Evolutionary conservation across 2,888 invertebrate genomes (phyloP).

Genomic region (Callimorpha dominula): DNA sequence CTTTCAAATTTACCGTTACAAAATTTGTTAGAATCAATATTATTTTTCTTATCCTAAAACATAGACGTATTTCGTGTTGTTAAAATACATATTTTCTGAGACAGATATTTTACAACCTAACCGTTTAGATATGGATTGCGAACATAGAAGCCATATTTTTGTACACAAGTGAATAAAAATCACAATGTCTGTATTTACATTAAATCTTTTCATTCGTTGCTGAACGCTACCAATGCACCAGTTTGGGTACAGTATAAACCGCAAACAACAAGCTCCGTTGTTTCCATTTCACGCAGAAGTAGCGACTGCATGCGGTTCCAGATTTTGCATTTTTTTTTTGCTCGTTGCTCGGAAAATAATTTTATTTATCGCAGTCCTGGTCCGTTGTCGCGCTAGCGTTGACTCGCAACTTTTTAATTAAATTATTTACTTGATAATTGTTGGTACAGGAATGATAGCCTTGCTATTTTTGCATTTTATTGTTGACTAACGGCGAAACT

Average conservation of each 20-base stretch:
- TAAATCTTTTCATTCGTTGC: slow-evolving; percentile 39
- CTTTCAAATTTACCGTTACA: neutral
- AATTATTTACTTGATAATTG: slow-evolving; percentile 79
- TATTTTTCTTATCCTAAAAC: neutral
- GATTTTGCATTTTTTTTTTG: slow-evolving; percentile 52
- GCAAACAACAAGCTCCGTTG: slow-evolving; percentile 54
- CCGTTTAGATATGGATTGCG: neutral
- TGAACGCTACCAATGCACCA: slow-evolving; percentile 42
- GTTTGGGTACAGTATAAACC: slow-evolving; percentile 53
- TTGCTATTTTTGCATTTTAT: slow-evolving; percentile 42
- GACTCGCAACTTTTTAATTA: slow-evolving; percentile 77
- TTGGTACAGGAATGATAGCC: slow-evolving; percentile 53
- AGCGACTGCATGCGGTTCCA: slow-evolving; percentile 47
- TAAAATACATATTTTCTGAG: neutral
- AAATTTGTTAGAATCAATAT: too few species aligned
- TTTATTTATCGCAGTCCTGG: slow-evolving; percentile 78
- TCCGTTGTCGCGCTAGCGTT: slow-evolving; percentile 63
- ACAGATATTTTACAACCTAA: neutral
- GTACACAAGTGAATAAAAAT: slow-evolving; percentile 40
- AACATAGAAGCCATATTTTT: slow-evolving; percentile 33
- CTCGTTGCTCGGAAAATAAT: slow-evolving; percentile 66
- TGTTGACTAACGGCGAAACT: slow-evolving; percentile 37
- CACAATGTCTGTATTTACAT: slow-evolving; percentile 45
- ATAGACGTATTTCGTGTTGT: neutral
- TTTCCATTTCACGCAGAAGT: slow-evolving; percentile 55